phyloP scores from a whole-genome alignment of 2,888 invertebrate genomes.

The Agriopis marginaria region DNA sequence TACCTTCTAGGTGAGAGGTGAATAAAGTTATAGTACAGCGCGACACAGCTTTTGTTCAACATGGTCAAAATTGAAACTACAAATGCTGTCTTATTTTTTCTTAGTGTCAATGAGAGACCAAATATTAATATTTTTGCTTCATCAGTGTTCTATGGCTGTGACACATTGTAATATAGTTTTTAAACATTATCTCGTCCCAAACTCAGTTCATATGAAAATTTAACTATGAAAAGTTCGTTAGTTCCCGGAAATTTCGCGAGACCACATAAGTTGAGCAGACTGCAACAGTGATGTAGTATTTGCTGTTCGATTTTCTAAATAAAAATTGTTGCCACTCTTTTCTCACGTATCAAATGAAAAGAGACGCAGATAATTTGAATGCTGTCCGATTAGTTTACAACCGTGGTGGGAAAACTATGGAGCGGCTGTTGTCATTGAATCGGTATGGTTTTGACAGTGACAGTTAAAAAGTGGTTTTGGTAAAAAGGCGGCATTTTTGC shows the following conservation, averaged over 20 bases:
- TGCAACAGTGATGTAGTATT: background rate
- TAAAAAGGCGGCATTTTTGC: too few species aligned
- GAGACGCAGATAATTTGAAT: background rate
- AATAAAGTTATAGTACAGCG: constrained; percentile 19
- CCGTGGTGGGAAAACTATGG: background rate
- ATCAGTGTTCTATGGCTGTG: background rate
- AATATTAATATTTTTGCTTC: background rate
- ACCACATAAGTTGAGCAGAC: background rate
- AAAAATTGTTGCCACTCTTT: background rate
- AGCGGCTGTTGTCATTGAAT: too few species aligned
- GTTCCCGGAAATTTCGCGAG: too few species aligned
- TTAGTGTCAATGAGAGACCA: background rate
- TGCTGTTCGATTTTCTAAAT: background rate
- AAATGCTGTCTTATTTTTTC: background rate
- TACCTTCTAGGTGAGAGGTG: constrained; percentile 54
- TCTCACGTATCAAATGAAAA: background rate
- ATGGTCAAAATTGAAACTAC: background rate
- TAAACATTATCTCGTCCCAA: too few species aligned
- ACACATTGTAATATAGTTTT: too few species aligned
- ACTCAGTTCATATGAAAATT: too few species aligned
- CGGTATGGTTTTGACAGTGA: too few species aligned
- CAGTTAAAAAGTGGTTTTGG: too few species aligned
- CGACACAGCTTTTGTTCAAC: background rate
- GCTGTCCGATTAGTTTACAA: background rate
- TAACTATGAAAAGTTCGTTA: too few species aligned